Conservation (phyloP, 2,888 invertebrate genomes). For the Callimorpha dominula region DNA sequence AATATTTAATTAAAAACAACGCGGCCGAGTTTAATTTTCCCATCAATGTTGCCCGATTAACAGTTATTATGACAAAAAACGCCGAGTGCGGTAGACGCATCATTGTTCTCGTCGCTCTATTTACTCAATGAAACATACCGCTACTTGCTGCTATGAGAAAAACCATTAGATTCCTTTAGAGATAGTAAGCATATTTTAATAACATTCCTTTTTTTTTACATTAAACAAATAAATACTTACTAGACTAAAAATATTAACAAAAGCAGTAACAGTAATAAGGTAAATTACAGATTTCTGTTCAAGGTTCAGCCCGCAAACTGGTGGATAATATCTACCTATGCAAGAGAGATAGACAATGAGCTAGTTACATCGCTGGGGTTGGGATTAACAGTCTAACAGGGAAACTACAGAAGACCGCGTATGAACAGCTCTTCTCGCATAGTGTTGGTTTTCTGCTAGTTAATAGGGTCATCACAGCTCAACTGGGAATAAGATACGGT, state of each 20-base stretch:
- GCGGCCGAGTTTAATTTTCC: conserved; percentile 56
- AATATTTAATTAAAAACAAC: conserved; percentile 43
- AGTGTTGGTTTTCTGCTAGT: too few species aligned
- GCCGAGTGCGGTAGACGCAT: conserved; percentile 61
- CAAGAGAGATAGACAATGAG: too few species aligned
- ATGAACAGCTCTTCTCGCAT: too few species aligned
- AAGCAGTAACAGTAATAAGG: not conserved
- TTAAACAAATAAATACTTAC: not conserved
- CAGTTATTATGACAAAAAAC: conserved; percentile 68
- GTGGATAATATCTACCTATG: too few species aligned
- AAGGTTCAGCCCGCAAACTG: too few species aligned
- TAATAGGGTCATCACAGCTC: too few species aligned
- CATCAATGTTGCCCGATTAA: conserved; percentile 63
- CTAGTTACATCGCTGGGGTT: too few species aligned
- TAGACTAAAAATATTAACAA: not conserved
- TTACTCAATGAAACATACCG: conserved; percentile 73
- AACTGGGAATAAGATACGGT: too few species aligned
- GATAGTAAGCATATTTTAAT: conserved; percentile 31
- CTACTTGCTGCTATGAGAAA: conserved; percentile 53
- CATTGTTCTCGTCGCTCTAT: conserved; percentile 82
- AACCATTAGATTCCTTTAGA: conserved; percentile 31
- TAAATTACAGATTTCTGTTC: not conserved
- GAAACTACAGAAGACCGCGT: too few species aligned
- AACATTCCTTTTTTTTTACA: conserved; percentile 13
- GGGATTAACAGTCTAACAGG: too few species aligned